Base-by-base conservation (phyloP, 2,797 vertebrate species). In the Scolopax rusticola region DNA sequence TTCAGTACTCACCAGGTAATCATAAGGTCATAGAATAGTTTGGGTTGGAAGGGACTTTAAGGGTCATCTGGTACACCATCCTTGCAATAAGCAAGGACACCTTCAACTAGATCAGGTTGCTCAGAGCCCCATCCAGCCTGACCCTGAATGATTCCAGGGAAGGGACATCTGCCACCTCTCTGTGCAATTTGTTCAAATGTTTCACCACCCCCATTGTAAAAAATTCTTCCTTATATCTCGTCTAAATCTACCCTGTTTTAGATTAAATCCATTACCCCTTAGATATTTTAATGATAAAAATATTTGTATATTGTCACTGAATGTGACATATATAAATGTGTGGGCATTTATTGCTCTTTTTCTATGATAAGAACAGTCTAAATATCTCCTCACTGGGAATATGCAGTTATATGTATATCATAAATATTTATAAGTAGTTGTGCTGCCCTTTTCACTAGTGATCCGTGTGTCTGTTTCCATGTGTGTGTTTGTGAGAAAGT, bases 321-420 rank as follows among this genome's bases (percentile, higher is more conserved):
- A 45, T 36, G 36, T 36, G 36, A 36, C 36, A 36, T 36, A 36
- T 36, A 36, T 36, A 36, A 36, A 36, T 36, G 36, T 36, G 36
- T 36, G 8, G 3, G 50, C 68, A 56, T 80, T 77, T 80, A 53
- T 56, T 20, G 3, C 15, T 32, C 24, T 43, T 30, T 60, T 76
- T 84, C 1, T 70, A 4, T 32, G 17, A 36, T 48, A 74, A 79
- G 16, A 45, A 43, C 13, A 47, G 15, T 21, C 12, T 61, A 40
- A 85, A 56, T 63, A 83, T 28, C 4, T 27, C 19, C 60, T 60
- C 23, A 47, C 15, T 19, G 12, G 9, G 19, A 84, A 53, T 63
- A 77, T 25, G 24, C 11, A 92, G 15, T 38, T 71, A 11, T 27
- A 23, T 0, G 0, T 59, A 28, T 4, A 5, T 57, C 12, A 82